phyloP scores from a whole-genome alignment of 2,888 invertebrate genomes.

The Conomelus anceps region DNA sequence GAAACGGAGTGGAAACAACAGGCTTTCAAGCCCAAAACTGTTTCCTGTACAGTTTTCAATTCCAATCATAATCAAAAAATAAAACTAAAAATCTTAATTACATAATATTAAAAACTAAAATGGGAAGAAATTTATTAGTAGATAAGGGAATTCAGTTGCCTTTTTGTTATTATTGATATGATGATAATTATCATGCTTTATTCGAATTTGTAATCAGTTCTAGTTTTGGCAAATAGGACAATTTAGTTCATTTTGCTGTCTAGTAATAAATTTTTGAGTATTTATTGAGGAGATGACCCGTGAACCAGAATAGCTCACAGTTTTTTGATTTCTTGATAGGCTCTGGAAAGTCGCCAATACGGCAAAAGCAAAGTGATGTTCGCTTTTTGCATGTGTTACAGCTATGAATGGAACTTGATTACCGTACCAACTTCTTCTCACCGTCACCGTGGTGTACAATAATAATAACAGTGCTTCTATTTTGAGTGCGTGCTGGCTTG shows the following conservation, averaged over 20 bases:
- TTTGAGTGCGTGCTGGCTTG: background rate
- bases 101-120: too few species aligned
- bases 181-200: too few species aligned
- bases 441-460: background rate
- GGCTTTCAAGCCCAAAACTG: too few species aligned
- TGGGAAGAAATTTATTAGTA: too few species aligned
- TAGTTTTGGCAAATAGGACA: background rate
- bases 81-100: too few species aligned
- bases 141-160: too few species aligned
- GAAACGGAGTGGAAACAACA: too few species aligned
- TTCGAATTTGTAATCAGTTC: background rate
- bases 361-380: background rate
- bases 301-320: background rate
- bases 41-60: too few species aligned
- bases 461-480: background rate
- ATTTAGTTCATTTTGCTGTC: background rate
- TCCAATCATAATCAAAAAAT: too few species aligned
- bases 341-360: background rate
- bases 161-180: too few species aligned
- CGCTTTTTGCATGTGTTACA: background rate
- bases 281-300: background rate
- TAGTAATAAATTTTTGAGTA: background rate
- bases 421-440: background rate
- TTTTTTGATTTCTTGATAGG: background rate
- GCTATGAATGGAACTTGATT: background rate